phyloP scores from a whole-genome alignment of 2,113 vertebrate species.

The Mormyrus lacerda region DNA sequence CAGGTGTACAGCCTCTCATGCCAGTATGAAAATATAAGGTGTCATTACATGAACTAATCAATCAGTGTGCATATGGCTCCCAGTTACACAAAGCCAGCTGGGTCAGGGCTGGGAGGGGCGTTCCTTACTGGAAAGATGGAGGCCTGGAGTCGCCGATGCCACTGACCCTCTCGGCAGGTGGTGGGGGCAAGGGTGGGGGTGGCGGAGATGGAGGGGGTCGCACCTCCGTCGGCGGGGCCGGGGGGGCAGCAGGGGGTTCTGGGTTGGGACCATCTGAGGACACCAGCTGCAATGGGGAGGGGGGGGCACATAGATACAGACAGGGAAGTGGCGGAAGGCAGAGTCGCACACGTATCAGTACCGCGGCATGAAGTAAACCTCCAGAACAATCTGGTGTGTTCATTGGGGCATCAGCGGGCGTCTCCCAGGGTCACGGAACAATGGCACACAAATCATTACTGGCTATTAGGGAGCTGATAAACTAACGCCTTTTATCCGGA shows the following conservation, averaged over 20 bases:
- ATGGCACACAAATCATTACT: background rate
- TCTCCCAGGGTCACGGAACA: background rate
- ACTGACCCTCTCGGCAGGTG: conserved; percentile 76
- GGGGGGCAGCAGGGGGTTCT: conserved; percentile 53
- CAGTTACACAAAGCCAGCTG: background rate
- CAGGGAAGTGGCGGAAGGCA: background rate
- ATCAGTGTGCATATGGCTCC: background rate
- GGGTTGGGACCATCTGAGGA: conserved; percentile 69
- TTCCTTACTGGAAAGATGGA: conserved; percentile 82
- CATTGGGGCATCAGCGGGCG: background rate
- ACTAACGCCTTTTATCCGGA: background rate
- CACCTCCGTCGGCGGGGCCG: conserved; percentile 56
- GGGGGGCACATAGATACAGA: background rate
- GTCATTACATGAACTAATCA: background rate
- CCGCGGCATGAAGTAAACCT: background rate
- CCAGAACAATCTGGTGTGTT: background rate
- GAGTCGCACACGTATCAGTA: background rate
- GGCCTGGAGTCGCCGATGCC: conserved; percentile 86
- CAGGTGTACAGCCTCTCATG: background rate
- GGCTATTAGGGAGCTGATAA: background rate
- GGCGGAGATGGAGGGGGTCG: conserved; percentile 65
- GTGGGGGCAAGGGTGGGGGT: conserved; percentile 71
- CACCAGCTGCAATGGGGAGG: conserved; percentile 59
- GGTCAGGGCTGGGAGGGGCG: background rate
- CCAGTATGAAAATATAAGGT: background rate